A percentile compares a stretch with the other conserved stretches of the same genome.
Conservation (phyloP, 2,113 vertebrate genomes). For the Caracal caracal region DNA sequence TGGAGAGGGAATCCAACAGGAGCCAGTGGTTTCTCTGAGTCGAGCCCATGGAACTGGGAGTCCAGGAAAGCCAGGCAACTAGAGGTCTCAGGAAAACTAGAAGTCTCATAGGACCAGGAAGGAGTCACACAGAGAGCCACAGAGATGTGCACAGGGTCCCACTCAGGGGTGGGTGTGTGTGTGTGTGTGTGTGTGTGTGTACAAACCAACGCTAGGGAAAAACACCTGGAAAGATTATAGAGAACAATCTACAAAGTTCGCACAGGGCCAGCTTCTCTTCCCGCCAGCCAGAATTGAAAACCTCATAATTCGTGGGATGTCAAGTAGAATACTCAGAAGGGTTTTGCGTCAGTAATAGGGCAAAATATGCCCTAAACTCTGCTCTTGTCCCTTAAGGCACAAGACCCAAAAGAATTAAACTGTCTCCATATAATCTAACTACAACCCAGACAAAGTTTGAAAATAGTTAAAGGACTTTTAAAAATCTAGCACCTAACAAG, state of each 20-base stretch:
- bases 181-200: no score
- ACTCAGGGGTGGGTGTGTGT: not conserved
- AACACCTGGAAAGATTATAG: not conserved
- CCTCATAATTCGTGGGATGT: not conserved
- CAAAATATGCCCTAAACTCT: not conserved
- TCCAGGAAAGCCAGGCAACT: not conserved
- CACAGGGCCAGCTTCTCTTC: not conserved
- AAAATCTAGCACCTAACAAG: not conserved
- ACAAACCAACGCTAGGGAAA: not conserved
- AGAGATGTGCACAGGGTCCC: not conserved
- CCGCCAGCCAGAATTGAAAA: not conserved
- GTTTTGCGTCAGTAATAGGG: not conserved
- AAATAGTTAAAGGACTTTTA: conserved; percentile 21
- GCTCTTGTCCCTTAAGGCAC: not conserved
- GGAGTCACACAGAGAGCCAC: not conserved
- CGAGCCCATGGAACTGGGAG: not conserved
- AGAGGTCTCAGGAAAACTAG: not conserved
- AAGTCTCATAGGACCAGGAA: not conserved
- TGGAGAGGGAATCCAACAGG: not conserved
- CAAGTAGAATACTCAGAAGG: not conserved
- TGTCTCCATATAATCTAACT: not conserved
- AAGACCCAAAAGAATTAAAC: conserved; percentile 35
- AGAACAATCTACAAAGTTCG: not conserved
- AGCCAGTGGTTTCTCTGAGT: not conserved
- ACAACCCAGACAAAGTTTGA: not conserved